Conservation (phyloP, 2,888 invertebrate species). For the Pristionchus mayeri region DNA sequence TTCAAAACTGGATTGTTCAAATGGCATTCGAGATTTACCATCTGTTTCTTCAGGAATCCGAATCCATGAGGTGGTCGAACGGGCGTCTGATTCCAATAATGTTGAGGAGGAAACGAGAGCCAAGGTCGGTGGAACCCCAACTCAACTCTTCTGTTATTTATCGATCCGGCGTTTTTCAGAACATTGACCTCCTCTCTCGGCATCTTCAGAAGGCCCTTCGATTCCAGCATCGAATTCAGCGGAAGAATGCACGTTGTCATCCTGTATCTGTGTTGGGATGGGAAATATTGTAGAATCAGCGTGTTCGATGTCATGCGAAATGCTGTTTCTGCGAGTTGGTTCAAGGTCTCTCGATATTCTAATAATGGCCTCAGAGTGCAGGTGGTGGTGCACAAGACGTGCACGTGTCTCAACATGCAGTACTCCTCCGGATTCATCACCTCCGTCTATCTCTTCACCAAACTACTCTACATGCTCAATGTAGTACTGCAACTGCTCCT, state of each 20-base stretch:
- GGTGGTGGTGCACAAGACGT: conserved; percentile 69
- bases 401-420: conserved; percentile 68
- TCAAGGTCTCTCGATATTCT: not conserved
- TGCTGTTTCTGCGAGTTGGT: no score
- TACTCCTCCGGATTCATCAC: conserved; percentile 73
- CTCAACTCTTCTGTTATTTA: no score
- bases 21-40: no score
- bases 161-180: conserved; percentile 39
- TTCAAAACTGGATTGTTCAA: no score
- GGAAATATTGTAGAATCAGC: no score
- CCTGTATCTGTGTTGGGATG: no score
- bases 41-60: conserved; percentile 69
- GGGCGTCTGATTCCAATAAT: conserved; percentile 68
- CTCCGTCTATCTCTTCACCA: conserved; percentile 70
- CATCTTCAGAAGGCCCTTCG: conserved; percentile 69
- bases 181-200: conserved; percentile 65
- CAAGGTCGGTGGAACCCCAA: not conserved
- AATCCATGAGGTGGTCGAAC: conserved; percentile 73
- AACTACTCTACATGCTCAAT: conserved; percentile 68
- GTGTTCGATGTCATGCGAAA: no score
- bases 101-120: conserved; percentile 61
- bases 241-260: conserved; percentile 50
- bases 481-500: conserved; percentile 70
- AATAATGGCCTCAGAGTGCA: conserved; percentile 14
- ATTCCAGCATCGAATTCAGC: conserved; percentile 68